Evolutionary conservation across 2,888 invertebrate species (phyloP).

Genomic region (Protophormia terraenovae): DNA sequence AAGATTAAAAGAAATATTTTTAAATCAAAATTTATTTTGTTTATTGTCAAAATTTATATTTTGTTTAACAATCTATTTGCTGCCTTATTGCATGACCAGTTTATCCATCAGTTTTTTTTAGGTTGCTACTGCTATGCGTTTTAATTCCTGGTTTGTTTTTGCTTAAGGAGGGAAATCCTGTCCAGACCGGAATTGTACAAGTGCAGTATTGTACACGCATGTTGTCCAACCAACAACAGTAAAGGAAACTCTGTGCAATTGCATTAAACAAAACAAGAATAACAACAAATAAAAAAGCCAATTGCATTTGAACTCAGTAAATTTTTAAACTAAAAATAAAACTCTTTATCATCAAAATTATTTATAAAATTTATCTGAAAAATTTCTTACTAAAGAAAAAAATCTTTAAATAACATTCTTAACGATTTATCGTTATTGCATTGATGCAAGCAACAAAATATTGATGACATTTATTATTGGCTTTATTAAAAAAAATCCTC

Average conservation of each 20-base stretch:
- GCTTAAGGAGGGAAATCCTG: slow-evolving; percentile 64
- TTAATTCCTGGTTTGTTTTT: slow-evolving; percentile 6
- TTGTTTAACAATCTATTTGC: background rate
- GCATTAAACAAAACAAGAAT: background rate
- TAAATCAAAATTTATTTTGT: no score
- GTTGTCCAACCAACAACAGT: background rate
- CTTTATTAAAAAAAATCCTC: slow-evolving; percentile 58
- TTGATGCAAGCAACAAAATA: slow-evolving; percentile 54
- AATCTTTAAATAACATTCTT: slow-evolving; percentile 23
- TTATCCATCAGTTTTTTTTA: no score
- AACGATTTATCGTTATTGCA: slow-evolving; percentile 40
- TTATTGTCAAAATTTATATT: background rate
- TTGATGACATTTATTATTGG: slow-evolving; percentile 68
- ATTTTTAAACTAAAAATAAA: background rate
- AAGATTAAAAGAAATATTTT: no score
- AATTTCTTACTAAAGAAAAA: background rate
- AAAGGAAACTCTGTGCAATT: background rate
- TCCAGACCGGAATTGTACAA: slow-evolving; percentile 63
- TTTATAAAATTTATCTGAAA: slow-evolving; percentile 1
- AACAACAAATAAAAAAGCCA: background rate
- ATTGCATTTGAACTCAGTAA: background rate
- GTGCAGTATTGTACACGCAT: slow-evolving; percentile 36
- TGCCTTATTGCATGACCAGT: background rate
- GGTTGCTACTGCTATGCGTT: background rate
- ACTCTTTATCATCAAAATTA: background rate